Evolutionary conservation across 2,797 vertebrate genomes (phyloP).

Genomic region (Gymnocypris eckloni): DNA sequence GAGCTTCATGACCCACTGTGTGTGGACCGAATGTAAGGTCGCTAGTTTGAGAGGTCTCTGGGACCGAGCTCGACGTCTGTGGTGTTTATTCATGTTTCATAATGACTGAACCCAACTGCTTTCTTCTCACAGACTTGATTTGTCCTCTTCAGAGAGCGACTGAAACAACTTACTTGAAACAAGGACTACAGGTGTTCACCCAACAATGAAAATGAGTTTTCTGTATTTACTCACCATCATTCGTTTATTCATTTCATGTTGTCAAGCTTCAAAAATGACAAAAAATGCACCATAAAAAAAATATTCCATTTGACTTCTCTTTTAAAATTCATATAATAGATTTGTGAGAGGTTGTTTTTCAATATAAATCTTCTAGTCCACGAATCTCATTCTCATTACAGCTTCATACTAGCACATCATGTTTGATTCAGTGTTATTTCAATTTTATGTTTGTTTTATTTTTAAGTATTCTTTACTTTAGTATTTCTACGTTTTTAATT

Average conservation of each 20-base stretch:
- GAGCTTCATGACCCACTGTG: conserved; percentile 3
- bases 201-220: too few relatives aligned
- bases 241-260: background rate
- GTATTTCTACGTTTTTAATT: background rate
- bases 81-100: conserved; percentile 40
- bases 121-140: conserved; percentile 42
- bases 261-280: background rate
- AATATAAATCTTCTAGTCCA: background rate
- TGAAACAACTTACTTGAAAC: conserved; percentile 18
- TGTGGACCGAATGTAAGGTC: background rate
- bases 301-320: background rate
- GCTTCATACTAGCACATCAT: background rate
- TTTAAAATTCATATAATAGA: background rate
- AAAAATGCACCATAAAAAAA: background rate
- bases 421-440: background rate
- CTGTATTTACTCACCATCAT: background rate
- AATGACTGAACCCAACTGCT: conserved; percentile 41
- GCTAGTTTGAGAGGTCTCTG: conserved; percentile 37
- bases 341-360: background rate
- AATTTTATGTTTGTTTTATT: background rate
- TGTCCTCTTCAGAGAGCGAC: conserved; percentile 21
- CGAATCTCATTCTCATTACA: background rate
- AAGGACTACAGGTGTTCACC: background rate
- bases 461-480: too few relatives aligned
- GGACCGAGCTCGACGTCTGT: conserved; percentile 26